Conservation (phyloP, 1,140 invertebrate species). For the Diorhabda sublineata region DNA sequence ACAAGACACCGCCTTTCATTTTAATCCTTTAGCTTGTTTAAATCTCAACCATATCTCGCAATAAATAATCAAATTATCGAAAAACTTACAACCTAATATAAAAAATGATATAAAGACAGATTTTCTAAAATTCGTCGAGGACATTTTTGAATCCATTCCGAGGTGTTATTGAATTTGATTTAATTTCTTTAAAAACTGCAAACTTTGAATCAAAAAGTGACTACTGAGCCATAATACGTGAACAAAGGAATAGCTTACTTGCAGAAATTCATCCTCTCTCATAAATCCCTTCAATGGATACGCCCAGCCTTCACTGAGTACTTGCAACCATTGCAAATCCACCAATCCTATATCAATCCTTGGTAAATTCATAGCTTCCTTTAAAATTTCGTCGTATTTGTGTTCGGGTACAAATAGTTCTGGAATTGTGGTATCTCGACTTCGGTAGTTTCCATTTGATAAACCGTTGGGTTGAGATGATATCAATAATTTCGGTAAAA, state of each 20-base stretch:
- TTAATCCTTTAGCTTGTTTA: too few relatives aligned
- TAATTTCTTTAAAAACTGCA: too few relatives aligned
- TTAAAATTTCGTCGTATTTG: slow-evolving; percentile 55
- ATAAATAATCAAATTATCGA: too few relatives aligned
- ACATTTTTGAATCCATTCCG: too few relatives aligned
- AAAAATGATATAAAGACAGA: too few relatives aligned
- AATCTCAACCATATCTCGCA: too few relatives aligned
- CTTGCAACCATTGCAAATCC: slow-evolving; percentile 94
- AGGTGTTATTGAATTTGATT: too few relatives aligned
- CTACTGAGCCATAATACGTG: too few relatives aligned
- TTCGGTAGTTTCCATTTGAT: slow-evolving; percentile 25
- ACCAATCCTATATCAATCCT: slow-evolving; percentile 72
- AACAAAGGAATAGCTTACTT: slow-evolving; percentile 39
- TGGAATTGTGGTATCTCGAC: slow-evolving; percentile 56
- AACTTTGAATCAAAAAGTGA: too few relatives aligned
- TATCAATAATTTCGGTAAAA: slow-evolving; percentile 20
- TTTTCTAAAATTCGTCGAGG: too few relatives aligned
- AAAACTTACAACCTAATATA: too few relatives aligned
- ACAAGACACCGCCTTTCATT: too few relatives aligned
- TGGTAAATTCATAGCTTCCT: slow-evolving; percentile 67
- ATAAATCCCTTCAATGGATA: slow-evolving; percentile 94
- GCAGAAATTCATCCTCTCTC: slow-evolving; percentile 91
- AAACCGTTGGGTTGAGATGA: neutral
- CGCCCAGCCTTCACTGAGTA: slow-evolving; percentile 97
- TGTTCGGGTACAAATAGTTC: slow-evolving; percentile 81